Conservation (phyloP, 2,113 vertebrate genomes). For the Plectropomus leopardus region DNA sequence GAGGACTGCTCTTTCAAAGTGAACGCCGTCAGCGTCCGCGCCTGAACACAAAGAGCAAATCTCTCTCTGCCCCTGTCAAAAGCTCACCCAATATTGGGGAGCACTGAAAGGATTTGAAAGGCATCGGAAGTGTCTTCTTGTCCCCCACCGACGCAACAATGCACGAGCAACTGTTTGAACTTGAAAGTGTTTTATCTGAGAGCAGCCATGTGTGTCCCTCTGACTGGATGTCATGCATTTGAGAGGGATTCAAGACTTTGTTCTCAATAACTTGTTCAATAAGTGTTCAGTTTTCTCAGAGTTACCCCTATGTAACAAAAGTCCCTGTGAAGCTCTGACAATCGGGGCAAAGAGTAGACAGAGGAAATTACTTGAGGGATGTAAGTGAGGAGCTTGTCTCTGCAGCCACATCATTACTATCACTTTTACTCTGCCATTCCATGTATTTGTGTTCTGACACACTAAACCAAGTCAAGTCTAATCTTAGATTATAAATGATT, state of each 20-base stretch:
- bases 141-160: constrained; percentile 69
- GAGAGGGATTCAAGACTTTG: constrained; percentile 63
- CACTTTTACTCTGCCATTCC: neutral
- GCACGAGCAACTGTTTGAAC: constrained; percentile 75
- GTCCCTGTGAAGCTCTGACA: constrained; percentile 46
- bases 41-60: constrained; percentile 54
- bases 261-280: constrained; percentile 69
- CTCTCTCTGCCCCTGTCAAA: constrained; percentile 52
- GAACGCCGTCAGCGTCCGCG: constrained; percentile 11
- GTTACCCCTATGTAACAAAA: constrained; percentile 76
- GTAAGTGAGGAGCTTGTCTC: constrained; percentile 45
- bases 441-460: neutral
- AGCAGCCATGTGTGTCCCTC: constrained; percentile 75
- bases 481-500: neutral
- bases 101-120: constrained; percentile 73
- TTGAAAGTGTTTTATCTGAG: constrained; percentile 75
- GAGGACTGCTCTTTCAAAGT: constrained; percentile 25
- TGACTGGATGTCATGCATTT: constrained; percentile 71
- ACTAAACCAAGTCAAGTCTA: neutral
- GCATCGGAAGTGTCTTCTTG: constrained; percentile 78
- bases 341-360: constrained; percentile 62
- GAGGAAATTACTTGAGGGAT: constrained; percentile 52
- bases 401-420: constrained; percentile 9
- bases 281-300: constrained; percentile 68
- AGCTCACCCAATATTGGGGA: constrained; percentile 61